Conservation (phyloP, 23 tunicate genomes). For the Botrylloides violaceus region DNA sequence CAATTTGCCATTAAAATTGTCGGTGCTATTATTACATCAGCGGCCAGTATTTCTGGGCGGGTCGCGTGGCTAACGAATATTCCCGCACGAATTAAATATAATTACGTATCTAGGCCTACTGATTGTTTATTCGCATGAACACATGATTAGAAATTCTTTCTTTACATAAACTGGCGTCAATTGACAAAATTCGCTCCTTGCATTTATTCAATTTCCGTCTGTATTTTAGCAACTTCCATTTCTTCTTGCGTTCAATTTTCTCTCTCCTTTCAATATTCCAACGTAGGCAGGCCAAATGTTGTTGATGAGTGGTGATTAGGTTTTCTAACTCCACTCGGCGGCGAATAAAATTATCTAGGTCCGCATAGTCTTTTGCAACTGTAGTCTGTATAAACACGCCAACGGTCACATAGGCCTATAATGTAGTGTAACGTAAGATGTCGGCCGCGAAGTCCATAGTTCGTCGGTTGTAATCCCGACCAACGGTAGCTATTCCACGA, state of each 20-base stretch:
- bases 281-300: neutral
- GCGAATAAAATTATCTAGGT: constrained; percentile 5
- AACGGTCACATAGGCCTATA: no score
- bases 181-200: neutral
- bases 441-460: no score
- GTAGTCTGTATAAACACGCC: neutral
- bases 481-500: no score
- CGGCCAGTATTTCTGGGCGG: no score
- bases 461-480: no score
- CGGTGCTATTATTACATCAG: no score
- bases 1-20: no score
- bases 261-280: constrained; percentile 21
- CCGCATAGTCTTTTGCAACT: neutral
- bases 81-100: no score
- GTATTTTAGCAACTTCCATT: neutral
- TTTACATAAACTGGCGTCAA: neutral
- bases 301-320: neutral
- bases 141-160: constrained; percentile 1
- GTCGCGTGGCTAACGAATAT: no score
- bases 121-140: neutral
- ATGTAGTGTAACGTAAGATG: no score
- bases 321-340: neutral
- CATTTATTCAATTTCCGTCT: neutral
- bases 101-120: no score
- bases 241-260: neutral